These are phyloP conservation scores for Abrostola triplasia DNA, from an alignment of 2,888 invertebrate species.

Conservation along the genomic window DNA sequence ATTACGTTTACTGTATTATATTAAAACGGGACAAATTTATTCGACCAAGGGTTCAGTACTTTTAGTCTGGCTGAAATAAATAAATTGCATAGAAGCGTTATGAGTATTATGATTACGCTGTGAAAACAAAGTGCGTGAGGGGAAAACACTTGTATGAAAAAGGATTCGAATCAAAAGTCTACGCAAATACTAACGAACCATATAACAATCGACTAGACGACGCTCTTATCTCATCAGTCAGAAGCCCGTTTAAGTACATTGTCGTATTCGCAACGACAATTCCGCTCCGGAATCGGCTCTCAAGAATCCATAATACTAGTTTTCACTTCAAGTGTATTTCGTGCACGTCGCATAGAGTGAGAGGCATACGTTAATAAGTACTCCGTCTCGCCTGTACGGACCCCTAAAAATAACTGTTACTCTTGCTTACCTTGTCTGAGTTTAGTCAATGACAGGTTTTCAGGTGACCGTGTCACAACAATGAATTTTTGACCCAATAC, in stretches of 20 bases:
- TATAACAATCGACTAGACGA: constrained; percentile 10
- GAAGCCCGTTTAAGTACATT: constrained; percentile 9
- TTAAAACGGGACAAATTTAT: not conserved
- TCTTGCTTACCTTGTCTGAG: constrained; percentile 68
- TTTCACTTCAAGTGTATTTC: constrained; percentile 54
- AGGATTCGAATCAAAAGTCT: constrained; percentile 18
- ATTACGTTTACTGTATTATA: not conserved
- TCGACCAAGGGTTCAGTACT: not conserved
- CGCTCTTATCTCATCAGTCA: constrained; percentile 26
- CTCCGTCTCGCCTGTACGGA: constrained; percentile 38
- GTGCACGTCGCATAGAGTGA: constrained; percentile 51
- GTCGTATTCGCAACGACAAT: constrained; percentile 36
- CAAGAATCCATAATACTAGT: constrained; percentile 50
- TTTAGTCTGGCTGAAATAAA: not conserved
- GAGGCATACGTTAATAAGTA: constrained; percentile 48
- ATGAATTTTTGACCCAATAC: constrained; percentile 60
- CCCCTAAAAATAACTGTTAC: constrained; percentile 61
- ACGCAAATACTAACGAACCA: constrained; percentile 16
- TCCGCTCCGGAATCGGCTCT: constrained; percentile 33
- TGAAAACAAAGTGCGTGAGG: constrained; percentile 1
- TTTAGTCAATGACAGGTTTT: constrained; percentile 68
- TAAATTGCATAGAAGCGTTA: not conserved
- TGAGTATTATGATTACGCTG: not conserved
- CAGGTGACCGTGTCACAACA: constrained; percentile 59
- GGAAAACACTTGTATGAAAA: constrained; percentile 23